Conservation (phyloP, 2,888 invertebrate species). For the Eupeodes latifasciatus region DNA sequence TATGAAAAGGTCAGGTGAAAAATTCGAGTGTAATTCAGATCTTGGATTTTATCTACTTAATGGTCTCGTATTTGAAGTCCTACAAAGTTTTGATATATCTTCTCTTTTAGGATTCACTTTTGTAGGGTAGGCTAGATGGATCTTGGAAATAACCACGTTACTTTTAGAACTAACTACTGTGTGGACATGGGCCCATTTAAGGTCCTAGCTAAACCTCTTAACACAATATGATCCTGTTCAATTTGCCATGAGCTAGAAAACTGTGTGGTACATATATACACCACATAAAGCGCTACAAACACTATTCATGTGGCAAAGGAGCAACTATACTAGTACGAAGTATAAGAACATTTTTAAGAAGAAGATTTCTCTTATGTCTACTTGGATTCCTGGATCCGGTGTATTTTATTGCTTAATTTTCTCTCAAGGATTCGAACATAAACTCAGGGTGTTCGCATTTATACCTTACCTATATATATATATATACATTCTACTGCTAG, state of each 20-base stretch:
- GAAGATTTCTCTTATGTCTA: conserved; percentile 74
- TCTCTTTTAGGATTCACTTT: too few species aligned
- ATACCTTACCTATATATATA: not conserved
- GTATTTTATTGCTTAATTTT: conserved; percentile 76
- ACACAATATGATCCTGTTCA: conserved; percentile 7
- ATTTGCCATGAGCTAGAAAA: not conserved
- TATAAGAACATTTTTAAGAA: conserved; percentile 65
- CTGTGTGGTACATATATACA: conserved; percentile 14
- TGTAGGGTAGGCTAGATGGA: too few species aligned
- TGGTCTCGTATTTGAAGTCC: too few species aligned
- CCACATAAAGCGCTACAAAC: not conserved
- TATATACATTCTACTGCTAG: too few species aligned
- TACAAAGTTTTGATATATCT: too few species aligned
- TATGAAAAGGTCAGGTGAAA: too few species aligned
- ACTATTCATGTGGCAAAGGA: conserved; percentile 22
- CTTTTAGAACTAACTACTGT: too few species aligned
- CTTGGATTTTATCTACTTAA: too few species aligned
- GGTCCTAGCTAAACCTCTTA: too few species aligned
- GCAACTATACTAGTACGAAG: conserved; percentile 1
- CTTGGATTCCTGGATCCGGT: conserved; percentile 71
- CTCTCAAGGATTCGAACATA: conserved; percentile 72
- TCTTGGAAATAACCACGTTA: too few species aligned
- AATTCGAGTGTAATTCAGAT: too few species aligned
- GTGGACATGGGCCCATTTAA: too few species aligned
- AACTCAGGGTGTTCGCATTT: conserved; percentile 63